phyloP scores from a whole-genome alignment of 2,113 vertebrate species.

The Dipodomys merriami region DNA sequence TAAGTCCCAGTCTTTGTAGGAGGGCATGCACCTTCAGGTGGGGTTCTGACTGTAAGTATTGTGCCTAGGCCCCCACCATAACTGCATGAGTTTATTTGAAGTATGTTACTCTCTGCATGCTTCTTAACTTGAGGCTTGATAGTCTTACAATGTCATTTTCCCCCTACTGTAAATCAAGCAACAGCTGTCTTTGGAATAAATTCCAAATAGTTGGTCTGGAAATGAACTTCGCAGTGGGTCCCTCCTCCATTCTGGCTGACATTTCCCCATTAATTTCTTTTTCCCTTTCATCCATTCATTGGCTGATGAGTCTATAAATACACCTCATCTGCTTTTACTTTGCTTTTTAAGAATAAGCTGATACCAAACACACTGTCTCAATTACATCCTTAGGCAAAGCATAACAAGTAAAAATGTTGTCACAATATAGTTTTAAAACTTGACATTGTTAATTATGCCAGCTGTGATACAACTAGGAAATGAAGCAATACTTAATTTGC shows the following conservation, averaged over 20 bases:
- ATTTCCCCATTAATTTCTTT: conserved; percentile 87
- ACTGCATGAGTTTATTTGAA: conserved; percentile 72
- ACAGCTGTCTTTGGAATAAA: conserved; percentile 81
- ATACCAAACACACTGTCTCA: conserved; percentile 86
- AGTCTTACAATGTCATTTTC: conserved; percentile 73
- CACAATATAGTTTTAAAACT: conserved; percentile 83
- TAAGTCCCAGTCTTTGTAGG: conserved; percentile 18
- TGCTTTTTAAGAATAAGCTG: conserved; percentile 88
- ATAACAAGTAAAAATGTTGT: conserved; percentile 82
- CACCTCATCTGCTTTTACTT: conserved; percentile 90
- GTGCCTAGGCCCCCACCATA: conserved; percentile 4
- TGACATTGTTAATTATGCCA: conserved; percentile 83
- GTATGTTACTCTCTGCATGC: conserved; percentile 62
- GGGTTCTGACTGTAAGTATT: conserved; percentile 42
- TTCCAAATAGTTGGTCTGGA: conserved; percentile 85
- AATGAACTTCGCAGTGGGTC: conserved; percentile 82
- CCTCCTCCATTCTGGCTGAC: conserved; percentile 84
- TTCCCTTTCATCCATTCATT: conserved; percentile 87
- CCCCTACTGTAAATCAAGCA: conserved; percentile 81
- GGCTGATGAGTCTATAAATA: conserved; percentile 88
- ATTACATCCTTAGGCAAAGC: conserved; percentile 87
- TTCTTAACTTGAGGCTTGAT: conserved; percentile 80
- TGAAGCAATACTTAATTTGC: conserved; percentile 67
- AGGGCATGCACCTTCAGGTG: conserved; percentile 36
- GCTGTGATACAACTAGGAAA: conserved; percentile 62